Evolutionary conservation across 2,797 vertebrate species (phyloP).

Genomic region (Clarias laeviceps): DNA sequence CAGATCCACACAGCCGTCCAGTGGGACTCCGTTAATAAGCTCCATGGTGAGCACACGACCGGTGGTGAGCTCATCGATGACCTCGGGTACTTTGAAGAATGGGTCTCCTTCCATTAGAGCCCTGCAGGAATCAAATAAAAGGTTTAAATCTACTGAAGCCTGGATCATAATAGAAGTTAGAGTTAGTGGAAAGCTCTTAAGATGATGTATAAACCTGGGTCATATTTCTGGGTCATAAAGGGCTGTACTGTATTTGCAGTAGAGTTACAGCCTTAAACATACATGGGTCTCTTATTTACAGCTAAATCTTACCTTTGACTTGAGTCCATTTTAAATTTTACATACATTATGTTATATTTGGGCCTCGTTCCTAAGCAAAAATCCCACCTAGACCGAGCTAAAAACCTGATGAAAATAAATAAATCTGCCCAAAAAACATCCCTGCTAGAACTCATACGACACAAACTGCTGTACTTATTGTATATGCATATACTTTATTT

Average conservation of each 20-base stretch:
- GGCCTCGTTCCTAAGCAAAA: no score
- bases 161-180: neutral
- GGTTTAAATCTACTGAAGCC: neutral
- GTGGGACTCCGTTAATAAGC: constrained; percentile 82
- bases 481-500: no score
- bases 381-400: no score
- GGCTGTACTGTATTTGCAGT: neutral
- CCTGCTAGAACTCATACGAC: no score
- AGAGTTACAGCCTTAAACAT: neutral
- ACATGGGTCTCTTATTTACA: neutral
- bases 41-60: constrained; percentile 83
- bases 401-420: no score
- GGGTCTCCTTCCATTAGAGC: constrained; percentile 75
- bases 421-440: no score
- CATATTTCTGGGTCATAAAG: neutral
- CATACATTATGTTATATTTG: no score
- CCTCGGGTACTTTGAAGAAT: constrained; percentile 81
- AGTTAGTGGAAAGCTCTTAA: neutral
- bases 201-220: neutral
- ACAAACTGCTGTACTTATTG: no score
- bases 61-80: constrained; percentile 79
- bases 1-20: constrained; percentile 82
- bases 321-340: neutral
- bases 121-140: constrained; percentile 63
- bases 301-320: neutral